Percentiles rank a stretch among this genome's conserved stretches.
phyloP scores from a whole-genome alignment of 2,888 invertebrate species.

The Eristalis intricaria region DNA sequence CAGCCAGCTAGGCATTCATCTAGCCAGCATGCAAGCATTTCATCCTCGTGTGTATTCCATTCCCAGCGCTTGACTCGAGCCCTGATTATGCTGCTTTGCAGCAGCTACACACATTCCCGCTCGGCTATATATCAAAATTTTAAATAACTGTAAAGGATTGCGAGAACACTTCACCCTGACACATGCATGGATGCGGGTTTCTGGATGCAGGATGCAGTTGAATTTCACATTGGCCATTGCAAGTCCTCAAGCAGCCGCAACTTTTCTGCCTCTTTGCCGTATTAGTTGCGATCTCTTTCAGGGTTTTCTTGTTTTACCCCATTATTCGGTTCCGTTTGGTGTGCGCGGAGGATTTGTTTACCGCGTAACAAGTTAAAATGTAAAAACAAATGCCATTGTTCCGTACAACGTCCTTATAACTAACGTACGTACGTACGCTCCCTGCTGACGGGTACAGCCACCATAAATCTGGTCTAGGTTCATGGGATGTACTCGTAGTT shows the following conservation, averaged over 20 bases:
- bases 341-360: slow-evolving; percentile 48
- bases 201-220: neutral
- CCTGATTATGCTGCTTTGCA: slow-evolving; percentile 36
- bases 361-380: slow-evolving; percentile 69
- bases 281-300: slow-evolving; percentile 23
- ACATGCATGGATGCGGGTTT: neutral
- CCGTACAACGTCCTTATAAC: slow-evolving; percentile 38
- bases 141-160: slow-evolving; percentile 64
- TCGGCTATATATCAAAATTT: slow-evolving; percentile 58
- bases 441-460: slow-evolving; percentile 35
- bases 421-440: slow-evolving; percentile 31
- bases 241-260: slow-evolving; percentile 53
- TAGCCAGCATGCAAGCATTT: slow-evolving; percentile 15
- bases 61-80: slow-evolving; percentile 16
- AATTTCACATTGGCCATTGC: slow-evolving; percentile 15
- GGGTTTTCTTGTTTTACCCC: slow-evolving; percentile 1
- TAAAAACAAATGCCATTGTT: slow-evolving; percentile 64
- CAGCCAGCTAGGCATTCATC: neutral
- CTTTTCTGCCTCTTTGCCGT: slow-evolving; percentile 50
- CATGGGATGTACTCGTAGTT: neutral
- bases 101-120: slow-evolving; percentile 15
- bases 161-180: slow-evolving; percentile 12
- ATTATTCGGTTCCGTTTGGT: slow-evolving; percentile 14
- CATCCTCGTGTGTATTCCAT: slow-evolving; percentile 1
- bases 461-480: slow-evolving; percentile 39